These are phyloP conservation scores for Sorex fumeus DNA, from an alignment of 2,113 vertebrate genomes.

Conservation along the genomic window DNA sequence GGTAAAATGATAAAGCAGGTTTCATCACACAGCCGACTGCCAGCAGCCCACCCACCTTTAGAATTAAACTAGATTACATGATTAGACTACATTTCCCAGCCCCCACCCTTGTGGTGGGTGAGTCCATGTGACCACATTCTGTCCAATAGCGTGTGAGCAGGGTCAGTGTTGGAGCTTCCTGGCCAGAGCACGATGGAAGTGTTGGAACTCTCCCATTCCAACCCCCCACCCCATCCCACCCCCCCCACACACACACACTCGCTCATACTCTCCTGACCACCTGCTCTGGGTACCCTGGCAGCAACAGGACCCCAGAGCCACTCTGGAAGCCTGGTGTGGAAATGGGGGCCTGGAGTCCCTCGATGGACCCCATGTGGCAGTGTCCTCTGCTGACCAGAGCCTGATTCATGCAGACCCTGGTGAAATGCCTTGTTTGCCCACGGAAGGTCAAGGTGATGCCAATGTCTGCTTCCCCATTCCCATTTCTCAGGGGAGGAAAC, in stretches of 20 bases:
- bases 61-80: neutral
- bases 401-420: neutral
- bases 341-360: neutral
- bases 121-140: neutral
- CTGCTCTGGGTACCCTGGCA: neutral
- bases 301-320: neutral
- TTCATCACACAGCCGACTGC: neutral
- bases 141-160: neutral
- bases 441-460: neutral
- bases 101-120: neutral
- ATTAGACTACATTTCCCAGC: slow-evolving; percentile 60
- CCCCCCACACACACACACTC: neutral
- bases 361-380: neutral
- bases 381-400: neutral
- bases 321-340: neutral
- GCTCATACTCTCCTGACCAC: neutral
- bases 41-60: neutral
- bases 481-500: neutral
- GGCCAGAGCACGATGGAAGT: neutral
- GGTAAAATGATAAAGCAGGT: neutral
- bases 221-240: neutral
- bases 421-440: neutral
- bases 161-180: accelerated
- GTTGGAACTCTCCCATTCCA: neutral
- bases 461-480: neutral